phyloP scores from a whole-genome alignment of 2,888 invertebrate species.

The Dryococelus australis region DNA sequence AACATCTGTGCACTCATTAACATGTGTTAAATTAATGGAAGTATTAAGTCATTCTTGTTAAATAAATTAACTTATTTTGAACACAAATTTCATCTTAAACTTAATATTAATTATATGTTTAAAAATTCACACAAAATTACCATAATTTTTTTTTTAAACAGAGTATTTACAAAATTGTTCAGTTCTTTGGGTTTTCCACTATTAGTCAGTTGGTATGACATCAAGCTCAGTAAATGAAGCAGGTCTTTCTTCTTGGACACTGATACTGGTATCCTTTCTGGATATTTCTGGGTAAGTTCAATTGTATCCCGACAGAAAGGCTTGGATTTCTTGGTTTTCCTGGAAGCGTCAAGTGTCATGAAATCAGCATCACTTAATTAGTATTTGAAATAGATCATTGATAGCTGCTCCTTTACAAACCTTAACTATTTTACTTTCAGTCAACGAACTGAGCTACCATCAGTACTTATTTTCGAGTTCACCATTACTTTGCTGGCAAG shows the following conservation, averaged over 20 bases:
- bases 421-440: constrained; percentile 1
- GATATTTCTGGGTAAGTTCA: background rate
- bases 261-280: constrained; percentile 3
- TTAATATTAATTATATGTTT: too few species aligned
- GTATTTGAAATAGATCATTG: background rate
- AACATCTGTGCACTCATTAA: too few species aligned
- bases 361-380: background rate
- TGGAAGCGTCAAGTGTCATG: too few species aligned
- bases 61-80: too few species aligned
- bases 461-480: constrained; percentile 12
- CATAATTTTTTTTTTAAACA: too few species aligned
- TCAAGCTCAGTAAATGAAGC: constrained; percentile 1
- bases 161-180: too few species aligned
- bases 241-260: constrained; percentile 13
- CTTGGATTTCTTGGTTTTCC: background rate
- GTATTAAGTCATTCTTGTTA: too few species aligned
- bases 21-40: too few species aligned
- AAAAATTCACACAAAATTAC: too few species aligned
- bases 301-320: background rate
- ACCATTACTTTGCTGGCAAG: background rate
- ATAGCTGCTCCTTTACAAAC: background rate
- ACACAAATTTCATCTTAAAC: too few species aligned
- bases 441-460: constrained; percentile 17
- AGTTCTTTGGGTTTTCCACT: background rate
- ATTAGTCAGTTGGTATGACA: constrained; percentile 1